Evolutionary conservation across 2,797 vertebrate genomes (phyloP).

Genomic region (Acrossocheilus fasciatus): DNA sequence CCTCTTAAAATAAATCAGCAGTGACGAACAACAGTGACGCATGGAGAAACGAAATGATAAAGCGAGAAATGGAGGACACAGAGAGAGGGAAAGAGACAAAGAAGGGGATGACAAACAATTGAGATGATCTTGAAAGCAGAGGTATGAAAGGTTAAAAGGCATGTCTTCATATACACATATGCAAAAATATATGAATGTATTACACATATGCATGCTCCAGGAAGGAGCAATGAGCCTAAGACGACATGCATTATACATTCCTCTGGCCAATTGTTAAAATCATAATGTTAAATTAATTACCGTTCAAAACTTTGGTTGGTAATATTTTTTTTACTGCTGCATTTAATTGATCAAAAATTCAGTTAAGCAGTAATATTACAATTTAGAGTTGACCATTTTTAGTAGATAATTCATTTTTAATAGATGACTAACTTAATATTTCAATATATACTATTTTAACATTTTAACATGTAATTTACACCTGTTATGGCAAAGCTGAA

Average conservation of each 20-base stretch:
- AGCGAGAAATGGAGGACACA: neutral
- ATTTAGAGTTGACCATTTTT: too few relatives aligned
- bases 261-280: too few relatives aligned
- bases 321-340: neutral
- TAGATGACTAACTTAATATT: neutral
- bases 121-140: neutral
- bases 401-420: neutral
- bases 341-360: neutral
- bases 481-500: neutral
- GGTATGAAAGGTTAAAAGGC: neutral
- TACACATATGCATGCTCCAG: too few relatives aligned
- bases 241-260: neutral
- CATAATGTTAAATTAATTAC: neutral
- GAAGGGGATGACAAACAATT: neutral
- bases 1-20: constrained; percentile 64
- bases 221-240: too few relatives aligned
- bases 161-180: neutral
- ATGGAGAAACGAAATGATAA: neutral
- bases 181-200: too few relatives aligned
- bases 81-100: neutral
- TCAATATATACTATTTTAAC: neutral
- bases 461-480: neutral
- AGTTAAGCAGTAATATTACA: too few relatives aligned
- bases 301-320: neutral
- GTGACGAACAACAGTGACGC: constrained; percentile 30